Base-by-base conservation (phyloP, 2,888 invertebrate species). In the Drosophila phalerata region DNA sequence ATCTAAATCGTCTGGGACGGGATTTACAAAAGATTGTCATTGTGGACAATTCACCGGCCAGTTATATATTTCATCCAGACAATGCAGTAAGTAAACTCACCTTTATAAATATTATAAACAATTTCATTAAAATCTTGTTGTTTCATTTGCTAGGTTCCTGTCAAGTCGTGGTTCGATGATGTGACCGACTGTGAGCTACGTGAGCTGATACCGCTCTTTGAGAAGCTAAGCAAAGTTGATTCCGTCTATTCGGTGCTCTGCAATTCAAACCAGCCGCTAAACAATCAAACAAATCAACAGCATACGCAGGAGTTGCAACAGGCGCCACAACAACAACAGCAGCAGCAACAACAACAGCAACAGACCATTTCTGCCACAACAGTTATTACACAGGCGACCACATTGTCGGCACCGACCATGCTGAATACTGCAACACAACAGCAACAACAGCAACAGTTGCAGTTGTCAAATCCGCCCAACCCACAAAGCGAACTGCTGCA, bases 31-130 rank as follows among this genome's bases (percentile, higher is more conserved):
- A 98, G 93, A 98, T 99, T 91, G 96, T 99, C 91, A 99, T 99
- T 91, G 97, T 99, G 85, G 99, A 99, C 95, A 99, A 99, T 94
- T 99, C 99, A 91, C 99, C 99, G 90, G 99, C 99, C 91, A 98
- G 98, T 82, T 99, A 99, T 93, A 98, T 99, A 94, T 99, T 99
- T 96, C 99, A 99, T 95, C 99, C 99, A 92, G 98, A 99, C 93
- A 99, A 99, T 94, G 99, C 99, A 93, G 99, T 99, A 93, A 96
- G 97, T 95, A 13, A 37, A 52, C 10, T 28, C 11, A 42, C 0
- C 11, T n/a, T 6, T 37, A 10, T 17, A 10, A 42, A 5, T 11
- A 1, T 9, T 30, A 19, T 19, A 5, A 11, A 1, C 6, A 6
- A 17, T 19, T 19, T 17, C 10, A 2, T n/a, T 17, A 10, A 8